Evolutionary conservation across 53 echinoderm and acorn worm species (phyloP).

Genomic region (Echinarachnius parma): DNA sequence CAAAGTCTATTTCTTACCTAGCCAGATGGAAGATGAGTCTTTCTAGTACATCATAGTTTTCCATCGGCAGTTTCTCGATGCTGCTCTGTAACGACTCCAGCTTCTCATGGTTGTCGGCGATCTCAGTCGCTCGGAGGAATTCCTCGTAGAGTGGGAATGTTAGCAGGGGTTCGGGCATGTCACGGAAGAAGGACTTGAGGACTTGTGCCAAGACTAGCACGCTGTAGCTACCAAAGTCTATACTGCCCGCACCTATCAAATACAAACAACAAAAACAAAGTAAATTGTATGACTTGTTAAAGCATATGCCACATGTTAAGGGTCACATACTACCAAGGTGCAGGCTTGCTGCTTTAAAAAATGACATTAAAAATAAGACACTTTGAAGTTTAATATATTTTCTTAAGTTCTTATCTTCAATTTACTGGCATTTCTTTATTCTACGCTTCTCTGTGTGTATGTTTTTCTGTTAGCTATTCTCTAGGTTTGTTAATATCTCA

Average conservation of each 20-base stretch:
- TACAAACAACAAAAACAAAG: too few species aligned
- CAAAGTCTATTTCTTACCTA: conserved; percentile 53
- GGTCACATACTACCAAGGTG: too few species aligned
- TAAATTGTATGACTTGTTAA: too few species aligned
- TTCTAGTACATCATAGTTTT: conserved; percentile 85
- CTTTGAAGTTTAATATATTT: too few species aligned
- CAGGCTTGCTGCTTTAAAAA: too few species aligned
- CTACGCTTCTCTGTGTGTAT: too few species aligned
- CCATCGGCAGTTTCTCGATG: conserved; percentile 75
- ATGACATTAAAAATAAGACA: too few species aligned
- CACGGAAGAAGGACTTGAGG: conserved; percentile 94
- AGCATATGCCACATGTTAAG: too few species aligned
- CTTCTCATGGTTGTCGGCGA: conserved; percentile 61
- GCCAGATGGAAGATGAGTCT: conserved; percentile 94
- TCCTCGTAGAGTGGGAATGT: conserved; percentile 99
- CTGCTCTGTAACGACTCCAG: conserved; percentile 78
- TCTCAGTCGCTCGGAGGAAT: conserved; percentile 82
- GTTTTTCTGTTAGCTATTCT: too few species aligned
- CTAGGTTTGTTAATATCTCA: conserved; percentile 43
- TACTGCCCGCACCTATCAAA: conserved; percentile 16
- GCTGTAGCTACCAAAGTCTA: conserved; percentile 75
- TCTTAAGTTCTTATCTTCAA: too few species aligned
- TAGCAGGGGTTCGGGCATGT: conserved; percentile 90
- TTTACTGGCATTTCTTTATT: too few species aligned
- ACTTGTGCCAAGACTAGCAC: conserved; percentile 91